Evolutionary conservation across 2,113 vertebrate genomes (phyloP).

Genomic region (Oplegnathus fasciatus): DNA sequence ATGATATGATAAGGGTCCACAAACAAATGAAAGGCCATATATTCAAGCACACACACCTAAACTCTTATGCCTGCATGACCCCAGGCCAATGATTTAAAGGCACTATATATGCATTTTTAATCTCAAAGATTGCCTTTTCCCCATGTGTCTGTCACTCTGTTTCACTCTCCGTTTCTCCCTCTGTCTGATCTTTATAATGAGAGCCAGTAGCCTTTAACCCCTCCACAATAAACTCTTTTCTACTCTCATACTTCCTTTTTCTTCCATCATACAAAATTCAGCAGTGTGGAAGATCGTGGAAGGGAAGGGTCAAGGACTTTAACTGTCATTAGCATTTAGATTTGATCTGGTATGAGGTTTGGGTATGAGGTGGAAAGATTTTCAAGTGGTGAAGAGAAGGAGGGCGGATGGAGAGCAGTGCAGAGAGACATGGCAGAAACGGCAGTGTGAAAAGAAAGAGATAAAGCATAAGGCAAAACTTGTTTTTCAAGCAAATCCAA

Average conservation of each 20-base stretch:
- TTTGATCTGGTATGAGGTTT: conserved; percentile 71
- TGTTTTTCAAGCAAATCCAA: conserved; percentile 39
- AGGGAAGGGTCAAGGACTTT: conserved; percentile 75
- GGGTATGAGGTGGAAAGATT: conserved; percentile 59
- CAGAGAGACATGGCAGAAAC: neutral
- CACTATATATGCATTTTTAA: conserved; percentile 72
- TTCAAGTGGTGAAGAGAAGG: conserved; percentile 36
- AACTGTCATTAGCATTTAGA: conserved; percentile 82
- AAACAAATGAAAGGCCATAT: conserved; percentile 36
- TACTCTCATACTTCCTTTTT: conserved; percentile 46
- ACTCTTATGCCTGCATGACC: conserved; percentile 11
- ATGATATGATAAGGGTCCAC: conserved; percentile 35
- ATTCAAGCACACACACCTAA: conserved; percentile 28
- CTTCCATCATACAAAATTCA: conserved; percentile 75
- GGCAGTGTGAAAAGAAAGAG: conserved; percentile 29
- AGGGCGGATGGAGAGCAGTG: conserved; percentile 2
- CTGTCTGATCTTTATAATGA: conserved; percentile 69
- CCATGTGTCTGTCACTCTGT: conserved; percentile 43
- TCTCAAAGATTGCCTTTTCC: conserved; percentile 48
- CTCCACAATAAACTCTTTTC: conserved; percentile 62
- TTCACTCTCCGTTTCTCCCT: conserved; percentile 33
- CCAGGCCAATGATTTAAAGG: conserved; percentile 47
- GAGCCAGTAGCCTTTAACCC: conserved; percentile 70
- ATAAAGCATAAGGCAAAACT: conserved; percentile 25
- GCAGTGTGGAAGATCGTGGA: conserved; percentile 47